These are phyloP conservation scores for Tetranychus cinnabarinus DNA, from an alignment of 1,140 invertebrate species.

Conservation along the genomic window DNA sequence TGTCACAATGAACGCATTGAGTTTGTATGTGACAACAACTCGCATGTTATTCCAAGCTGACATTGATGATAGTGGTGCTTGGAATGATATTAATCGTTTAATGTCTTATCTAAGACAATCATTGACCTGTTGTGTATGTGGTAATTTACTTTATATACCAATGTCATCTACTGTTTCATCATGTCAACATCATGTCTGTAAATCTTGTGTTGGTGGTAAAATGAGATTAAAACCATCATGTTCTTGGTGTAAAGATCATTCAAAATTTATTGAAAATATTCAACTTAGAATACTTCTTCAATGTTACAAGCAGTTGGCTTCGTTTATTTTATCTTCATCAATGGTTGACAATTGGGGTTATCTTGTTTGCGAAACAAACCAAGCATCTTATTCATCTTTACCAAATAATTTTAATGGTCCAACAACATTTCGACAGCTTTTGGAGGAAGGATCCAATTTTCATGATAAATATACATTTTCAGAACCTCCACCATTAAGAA, in stretches of 20 bases:
- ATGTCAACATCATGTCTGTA: conserved; percentile 68
- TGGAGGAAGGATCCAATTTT: conserved; percentile 51
- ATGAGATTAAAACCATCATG: conserved; percentile 61
- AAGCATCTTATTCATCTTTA: neutral
- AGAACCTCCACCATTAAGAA: conserved; percentile 1
- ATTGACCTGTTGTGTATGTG: conserved; percentile 64
- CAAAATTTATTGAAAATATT: conserved; percentile 55
- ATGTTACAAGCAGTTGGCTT: conserved; percentile 67
- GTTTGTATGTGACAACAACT: conserved; percentile 56
- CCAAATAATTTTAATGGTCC: neutral
- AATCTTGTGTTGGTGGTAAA: conserved; percentile 47
- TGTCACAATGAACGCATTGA: conserved; percentile 47
- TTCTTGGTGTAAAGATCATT: conserved; percentile 50
- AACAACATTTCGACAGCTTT: conserved; percentile 37
- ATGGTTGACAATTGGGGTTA: conserved; percentile 32
- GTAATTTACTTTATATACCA: conserved; percentile 52
- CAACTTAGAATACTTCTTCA: conserved; percentile 50
- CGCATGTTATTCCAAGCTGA: conserved; percentile 46
- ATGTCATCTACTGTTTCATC: conserved; percentile 49
- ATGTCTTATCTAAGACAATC: conserved; percentile 60
- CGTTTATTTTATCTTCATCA: conserved; percentile 43
- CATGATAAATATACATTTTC: conserved; percentile 6
- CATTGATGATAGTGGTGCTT: conserved; percentile 38
- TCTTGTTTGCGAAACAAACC: conserved; percentile 13
- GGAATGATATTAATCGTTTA: conserved; percentile 52